Evolutionary conservation across 2,888 invertebrate genomes (phyloP).

Genomic region (Cremastinae sp.): DNA sequence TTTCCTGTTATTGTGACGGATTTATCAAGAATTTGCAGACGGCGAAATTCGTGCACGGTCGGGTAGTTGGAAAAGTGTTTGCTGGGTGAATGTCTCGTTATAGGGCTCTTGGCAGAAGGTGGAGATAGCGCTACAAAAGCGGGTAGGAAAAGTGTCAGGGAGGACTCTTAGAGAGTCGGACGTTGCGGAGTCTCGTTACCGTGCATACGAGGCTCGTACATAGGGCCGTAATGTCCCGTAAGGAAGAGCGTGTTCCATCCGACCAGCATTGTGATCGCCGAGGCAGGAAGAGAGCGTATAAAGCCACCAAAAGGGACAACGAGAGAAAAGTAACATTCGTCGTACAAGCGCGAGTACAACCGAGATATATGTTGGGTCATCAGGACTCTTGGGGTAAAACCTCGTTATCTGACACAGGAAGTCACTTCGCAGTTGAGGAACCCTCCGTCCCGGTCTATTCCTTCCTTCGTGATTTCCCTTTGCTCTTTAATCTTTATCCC

Average conservation of each 20-base stretch:
- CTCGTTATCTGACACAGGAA: conserved; percentile 73
- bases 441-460: conserved; percentile 18
- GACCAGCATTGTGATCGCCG: conserved; percentile 36
- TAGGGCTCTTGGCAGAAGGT: not conserved
- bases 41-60: too few species aligned
- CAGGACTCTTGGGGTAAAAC: conserved; percentile 71
- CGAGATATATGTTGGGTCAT: conserved; percentile 62
- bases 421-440: conserved; percentile 63
- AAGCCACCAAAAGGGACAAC: conserved; percentile 40
- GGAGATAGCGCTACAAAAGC: conserved; percentile 29
- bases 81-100: too few species aligned
- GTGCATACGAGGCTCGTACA: conserved; percentile 1
- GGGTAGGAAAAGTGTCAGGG: conserved; percentile 15
- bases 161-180: conserved; percentile 5
- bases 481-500: conserved; percentile 56
- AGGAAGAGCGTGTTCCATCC: conserved; percentile 38
- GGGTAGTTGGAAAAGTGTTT: too few species aligned
- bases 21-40: not conserved
- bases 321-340: conserved; percentile 32
- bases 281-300: conserved; percentile 31
- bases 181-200: too few species aligned
- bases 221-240: conserved; percentile 11
- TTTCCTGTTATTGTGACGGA: not conserved
- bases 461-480: conserved; percentile 57
- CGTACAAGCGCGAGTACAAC: conserved; percentile 29